Base-by-base conservation (phyloP, 2,888 invertebrate species). In the Lottia gigantea region DNA sequence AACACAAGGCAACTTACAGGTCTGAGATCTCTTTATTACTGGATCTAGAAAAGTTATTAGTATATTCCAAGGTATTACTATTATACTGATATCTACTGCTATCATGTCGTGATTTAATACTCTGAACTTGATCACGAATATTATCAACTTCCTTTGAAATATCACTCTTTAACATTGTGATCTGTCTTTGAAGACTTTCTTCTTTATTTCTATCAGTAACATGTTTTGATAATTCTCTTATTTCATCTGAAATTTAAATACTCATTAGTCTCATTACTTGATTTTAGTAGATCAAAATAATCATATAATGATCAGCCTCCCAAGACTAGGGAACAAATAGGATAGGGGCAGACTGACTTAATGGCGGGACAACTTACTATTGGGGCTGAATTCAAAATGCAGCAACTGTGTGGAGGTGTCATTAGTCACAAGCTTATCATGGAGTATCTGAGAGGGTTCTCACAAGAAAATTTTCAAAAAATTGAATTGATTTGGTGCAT, bases 151-250 rank as follows among this genome's bases (percentile, higher is more conserved):
- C 55, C 19, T 55, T 23, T 23, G 55, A 55, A 1, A 55, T 55
- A 55, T 55, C 55, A 55, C 23, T 55, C 55, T 55, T 55, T 55
- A 55, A 55, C 23, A 55, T 15, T 23, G 55, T 55, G 11, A 55
- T 55, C 23, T 55, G 55, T 19, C 23, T 19, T 19, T 55, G 55
- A 23, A 55, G 23, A 55, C 15, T 19, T 55, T 55, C 23, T 23
- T 55, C 55, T 19, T 23, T 55, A 6, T 55, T 23, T 55, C 23
- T 55, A 55, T 23, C 55, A 55, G 55, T 23, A 19, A 55, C 55
- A 23, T 55, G 55, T 55, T 55, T 55, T 55, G 55, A 55, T 8
- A 55, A 23, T 23, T 55, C 55, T 55, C 55, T 19, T 14, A 55
- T 23, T 14, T 55, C 55, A 55, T 55, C 55, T 55, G 55, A 55